A percentile compares a stretch with the other conserved stretches of the same genome.
These are phyloP conservation scores for Anableps anableps DNA, from an alignment of 2,797 vertebrate species.

Conservation along the genomic window DNA sequence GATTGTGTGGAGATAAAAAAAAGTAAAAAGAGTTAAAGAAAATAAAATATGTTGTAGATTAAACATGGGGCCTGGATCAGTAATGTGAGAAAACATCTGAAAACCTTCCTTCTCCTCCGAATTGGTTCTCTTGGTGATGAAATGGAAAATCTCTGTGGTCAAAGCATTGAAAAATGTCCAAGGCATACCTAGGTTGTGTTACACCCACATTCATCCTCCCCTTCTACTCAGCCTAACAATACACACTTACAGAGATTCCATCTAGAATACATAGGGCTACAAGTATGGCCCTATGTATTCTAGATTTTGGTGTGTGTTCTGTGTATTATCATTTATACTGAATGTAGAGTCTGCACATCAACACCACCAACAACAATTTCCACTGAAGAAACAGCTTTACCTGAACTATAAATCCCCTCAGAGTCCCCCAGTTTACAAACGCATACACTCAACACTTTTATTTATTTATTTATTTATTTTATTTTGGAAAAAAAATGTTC, in stretches of 20 bases:
- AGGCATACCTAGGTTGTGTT: background rate
- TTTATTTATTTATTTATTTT: no score
- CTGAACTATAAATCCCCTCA: background rate
- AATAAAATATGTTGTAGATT: background rate
- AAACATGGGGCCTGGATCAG: background rate
- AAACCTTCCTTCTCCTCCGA: background rate
- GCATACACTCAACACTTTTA: no score
- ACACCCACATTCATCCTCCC: background rate
- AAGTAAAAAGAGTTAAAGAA: background rate
- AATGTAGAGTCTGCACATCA: background rate
- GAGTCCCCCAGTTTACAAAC: no score
- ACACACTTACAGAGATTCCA: no score
- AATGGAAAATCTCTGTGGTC: background rate
- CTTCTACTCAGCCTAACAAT: no score
- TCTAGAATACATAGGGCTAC: no score
- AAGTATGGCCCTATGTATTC: no score
- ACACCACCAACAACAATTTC: background rate
- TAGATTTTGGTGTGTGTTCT: background rate
- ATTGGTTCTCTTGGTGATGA: background rate
- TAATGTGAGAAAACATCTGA: background rate
- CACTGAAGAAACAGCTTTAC: background rate
- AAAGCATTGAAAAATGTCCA: background rate
- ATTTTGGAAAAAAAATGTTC: background rate
- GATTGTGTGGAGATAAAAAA: background rate
- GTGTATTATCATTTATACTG: background rate